A percentile compares a stretch with the other conserved stretches of the same genome.
Conservation (phyloP, 2,888 invertebrate species). For the Pristionchus mayeri region DNA sequence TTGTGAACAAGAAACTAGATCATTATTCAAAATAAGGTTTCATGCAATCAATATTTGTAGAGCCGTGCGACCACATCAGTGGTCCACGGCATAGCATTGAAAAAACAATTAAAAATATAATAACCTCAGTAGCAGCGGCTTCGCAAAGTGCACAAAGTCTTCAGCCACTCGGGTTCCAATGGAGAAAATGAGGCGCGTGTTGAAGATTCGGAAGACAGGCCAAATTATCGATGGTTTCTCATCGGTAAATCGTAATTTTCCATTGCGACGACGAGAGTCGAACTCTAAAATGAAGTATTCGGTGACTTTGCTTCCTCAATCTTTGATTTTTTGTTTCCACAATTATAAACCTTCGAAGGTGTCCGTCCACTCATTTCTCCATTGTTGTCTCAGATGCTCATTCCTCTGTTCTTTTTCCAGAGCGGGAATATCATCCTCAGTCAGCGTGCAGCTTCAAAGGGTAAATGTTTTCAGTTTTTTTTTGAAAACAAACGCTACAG, state of each 20-base stretch:
- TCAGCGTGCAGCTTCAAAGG: background rate
- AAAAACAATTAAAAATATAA: background rate
- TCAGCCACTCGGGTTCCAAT: constrained; percentile 56
- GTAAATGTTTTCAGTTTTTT: background rate
- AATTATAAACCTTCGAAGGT: background rate
- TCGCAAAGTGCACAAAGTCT: constrained; percentile 68
- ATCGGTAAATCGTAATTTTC: background rate
- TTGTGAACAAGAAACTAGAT: too few species aligned
- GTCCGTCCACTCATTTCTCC: background rate
- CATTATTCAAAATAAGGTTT: too few species aligned
- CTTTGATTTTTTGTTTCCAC: too few species aligned
- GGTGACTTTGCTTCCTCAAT: background rate
- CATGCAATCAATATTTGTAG: too few species aligned
- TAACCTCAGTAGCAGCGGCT: constrained; percentile 66
- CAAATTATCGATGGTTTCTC: background rate
- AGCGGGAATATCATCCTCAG: background rate
- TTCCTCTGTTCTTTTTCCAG: background rate
- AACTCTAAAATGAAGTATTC: background rate
- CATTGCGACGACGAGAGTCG: background rate
- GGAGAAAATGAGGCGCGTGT: background rate
- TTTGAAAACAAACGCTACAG: too few species aligned
- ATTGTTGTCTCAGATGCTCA: background rate
- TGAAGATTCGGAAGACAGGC: background rate
- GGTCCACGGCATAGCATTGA: background rate
- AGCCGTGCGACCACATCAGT: too few species aligned